Base-by-base conservation (phyloP, 2,888 invertebrate species). In the Neoascia interrupta region DNA sequence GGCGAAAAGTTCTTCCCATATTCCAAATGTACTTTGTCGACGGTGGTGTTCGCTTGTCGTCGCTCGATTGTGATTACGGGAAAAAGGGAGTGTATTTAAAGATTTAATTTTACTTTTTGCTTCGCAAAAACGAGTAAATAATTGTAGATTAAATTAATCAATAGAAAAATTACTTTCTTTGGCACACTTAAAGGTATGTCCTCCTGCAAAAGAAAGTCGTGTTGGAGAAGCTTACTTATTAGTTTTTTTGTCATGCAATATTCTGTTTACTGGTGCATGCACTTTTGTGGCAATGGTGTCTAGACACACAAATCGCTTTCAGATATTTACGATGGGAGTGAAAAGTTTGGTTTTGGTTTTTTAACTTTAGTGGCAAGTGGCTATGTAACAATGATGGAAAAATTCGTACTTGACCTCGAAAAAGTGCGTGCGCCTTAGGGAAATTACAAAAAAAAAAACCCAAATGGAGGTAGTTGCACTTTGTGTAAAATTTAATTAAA, bases 291-390 rank as follows among this genome's bases (percentile, higher is more conserved):
- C 58, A 53, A 76, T 63, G 70, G 39, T 47, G 76, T 76, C 76
- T 76, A 76, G 76, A 76, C 76, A 19, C 28, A 49, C 10, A 53
- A 64, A 76, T 72, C 26, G 56, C 53, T 64, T 72, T 47, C 34
- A 54, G 39, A 64, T 51, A 58, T 64, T 70, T 49, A 28, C 47
- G 26, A 47, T 41, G 34, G 13, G 36, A 36, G 68, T 26, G 31
- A 53, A 23, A 56, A n/a, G n/a, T n/a, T n/a, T 36, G 37, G 37
- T 63, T 60, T 68, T 18, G 11, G 10, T 47, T 39, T 31, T 37
- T 23, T 36, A 36, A 21, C 11, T 15, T 45, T 37, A n/a, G 26
- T 31, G 61, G 10, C 21, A 6, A 21, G 11, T 5, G 13, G 13
- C 21, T 11, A 56, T 37, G 15, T 11, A 26, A 28, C 39, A 15